Evolutionary conservation across 64 coral and sea anemone genomes (phyloP), one percentile per base, ranked within the genome.

Genomic region (Stylophora pistillata): DNA sequence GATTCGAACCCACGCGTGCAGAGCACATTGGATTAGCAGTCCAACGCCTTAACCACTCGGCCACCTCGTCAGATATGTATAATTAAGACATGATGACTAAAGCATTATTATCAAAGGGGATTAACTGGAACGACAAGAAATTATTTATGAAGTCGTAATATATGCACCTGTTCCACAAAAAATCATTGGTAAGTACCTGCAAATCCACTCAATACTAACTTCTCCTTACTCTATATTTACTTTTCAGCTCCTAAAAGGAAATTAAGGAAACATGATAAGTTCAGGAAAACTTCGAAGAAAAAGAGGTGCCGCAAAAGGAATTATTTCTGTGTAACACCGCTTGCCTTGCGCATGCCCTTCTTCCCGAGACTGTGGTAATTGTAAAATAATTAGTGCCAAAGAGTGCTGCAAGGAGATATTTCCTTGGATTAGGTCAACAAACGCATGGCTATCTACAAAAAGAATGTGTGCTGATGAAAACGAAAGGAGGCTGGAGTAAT

Each of bases 31-130:
- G 81, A 87, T 91, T 95, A 95, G 94, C 94, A 95, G 89, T 95
- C 94, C 86, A 95, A 92, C 89, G 89, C 89, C 94, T 95, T 92
- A 95, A 95, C 94, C 94, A 92, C 90, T 92, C 90, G 94, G 94
- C 86, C 78, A 94, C 87, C 92, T 89, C 92, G 92, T 94, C 87
- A 23, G 9, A 15, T 14, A 14, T 21, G 61, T 64, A 16, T 64
- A 5, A 21, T 21, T 0, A 21, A 15, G 56, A 10, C 56, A 57
- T 57, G 61, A 64, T 21, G 17, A 23, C 16, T 7, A n/a, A n/a
- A n/a, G n/a, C n/a, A n/a, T n/a, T n/a, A n/a, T 3, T 47, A 47
- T 47, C 37, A 47, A 47, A 47, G n/a, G n/a, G n/a, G n/a, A n/a
- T n/a, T 47, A 47, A 47, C 37, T 7, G 37, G 37, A 47, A 47